Conservation (phyloP, 2,888 invertebrate genomes). For the Dryobotodes eremita region DNA sequence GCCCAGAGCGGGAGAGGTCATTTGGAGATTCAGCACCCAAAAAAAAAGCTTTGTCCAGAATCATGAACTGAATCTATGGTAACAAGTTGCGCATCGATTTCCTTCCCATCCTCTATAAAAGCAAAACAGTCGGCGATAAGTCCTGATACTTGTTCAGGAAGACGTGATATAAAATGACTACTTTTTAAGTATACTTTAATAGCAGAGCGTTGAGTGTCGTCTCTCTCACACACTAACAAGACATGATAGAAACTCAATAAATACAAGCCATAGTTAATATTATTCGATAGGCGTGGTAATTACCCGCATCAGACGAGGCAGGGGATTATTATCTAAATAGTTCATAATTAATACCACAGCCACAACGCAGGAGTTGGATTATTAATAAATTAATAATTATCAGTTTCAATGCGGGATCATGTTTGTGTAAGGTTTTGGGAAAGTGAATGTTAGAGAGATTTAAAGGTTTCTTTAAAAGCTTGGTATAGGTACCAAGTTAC, state of each 20-base stretch:
- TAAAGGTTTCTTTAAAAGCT: neutral
- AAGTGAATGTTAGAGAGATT: too few relatives aligned
- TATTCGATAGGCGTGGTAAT: constrained; percentile 45
- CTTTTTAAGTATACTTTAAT: neutral
- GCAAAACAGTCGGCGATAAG: too few relatives aligned
- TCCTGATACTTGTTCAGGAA: too few relatives aligned
- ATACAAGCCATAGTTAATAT: constrained; percentile 14
- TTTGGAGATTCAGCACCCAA: too few relatives aligned
- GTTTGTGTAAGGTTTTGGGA: neutral
- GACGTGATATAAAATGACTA: too few relatives aligned
- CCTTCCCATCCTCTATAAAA: too few relatives aligned
- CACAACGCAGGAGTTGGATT: constrained; percentile 1
- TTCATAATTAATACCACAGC: constrained; percentile 47
- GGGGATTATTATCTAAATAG: constrained; percentile 52
- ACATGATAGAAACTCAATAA: constrained; percentile 1
- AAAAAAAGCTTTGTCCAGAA: too few relatives aligned
- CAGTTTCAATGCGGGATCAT: neutral
- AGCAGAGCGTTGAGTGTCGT: too few relatives aligned
- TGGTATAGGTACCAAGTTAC: neutral
- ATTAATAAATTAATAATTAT: constrained; percentile 33
- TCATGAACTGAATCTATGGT: too few relatives aligned
- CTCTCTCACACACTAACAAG: neutral
- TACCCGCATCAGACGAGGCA: constrained; percentile 30
- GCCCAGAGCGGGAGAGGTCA: too few relatives aligned
- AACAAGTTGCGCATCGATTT: too few relatives aligned